phyloP scores from a whole-genome alignment of 2,888 invertebrate species.

The Tenthredo distinguenda region DNA sequence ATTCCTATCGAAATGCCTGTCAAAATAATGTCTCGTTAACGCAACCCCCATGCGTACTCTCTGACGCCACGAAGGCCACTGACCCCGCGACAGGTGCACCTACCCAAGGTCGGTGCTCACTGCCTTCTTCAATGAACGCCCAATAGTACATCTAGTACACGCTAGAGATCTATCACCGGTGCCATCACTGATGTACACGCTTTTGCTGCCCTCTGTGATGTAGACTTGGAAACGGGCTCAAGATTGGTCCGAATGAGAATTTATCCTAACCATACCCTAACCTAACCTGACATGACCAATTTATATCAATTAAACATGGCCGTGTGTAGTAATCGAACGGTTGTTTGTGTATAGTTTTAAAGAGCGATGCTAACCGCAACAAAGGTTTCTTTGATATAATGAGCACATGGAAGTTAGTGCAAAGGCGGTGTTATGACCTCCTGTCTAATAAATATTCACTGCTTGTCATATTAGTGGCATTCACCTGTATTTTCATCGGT shows the following conservation, averaged over 20 bases:
- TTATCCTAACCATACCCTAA: neutral
- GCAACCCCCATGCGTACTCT: no score
- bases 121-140: no score
- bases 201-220: neutral
- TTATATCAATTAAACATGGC: neutral
- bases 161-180: no score
- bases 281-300: neutral
- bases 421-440: slow-evolving; percentile 78
- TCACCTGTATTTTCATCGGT: slow-evolving; percentile 76
- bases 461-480: slow-evolving; percentile 74
- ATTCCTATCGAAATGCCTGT: no score
- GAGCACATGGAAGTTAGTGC: slow-evolving; percentile 78
- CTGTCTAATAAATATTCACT: slow-evolving; percentile 77
- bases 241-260: neutral
- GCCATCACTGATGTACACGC: neutral
- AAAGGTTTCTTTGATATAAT: slow-evolving; percentile 70
- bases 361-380: slow-evolving; percentile 15
- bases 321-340: slow-evolving; percentile 21
- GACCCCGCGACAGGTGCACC: no score
- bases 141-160: no score
- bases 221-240: neutral
- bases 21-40: no score
- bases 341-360: slow-evolving; percentile 38
- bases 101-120: no score
- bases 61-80: no score